phyloP scores from a whole-genome alignment of 64 coral and sea anemone genomes.

The Stichodactyla helianthus region DNA sequence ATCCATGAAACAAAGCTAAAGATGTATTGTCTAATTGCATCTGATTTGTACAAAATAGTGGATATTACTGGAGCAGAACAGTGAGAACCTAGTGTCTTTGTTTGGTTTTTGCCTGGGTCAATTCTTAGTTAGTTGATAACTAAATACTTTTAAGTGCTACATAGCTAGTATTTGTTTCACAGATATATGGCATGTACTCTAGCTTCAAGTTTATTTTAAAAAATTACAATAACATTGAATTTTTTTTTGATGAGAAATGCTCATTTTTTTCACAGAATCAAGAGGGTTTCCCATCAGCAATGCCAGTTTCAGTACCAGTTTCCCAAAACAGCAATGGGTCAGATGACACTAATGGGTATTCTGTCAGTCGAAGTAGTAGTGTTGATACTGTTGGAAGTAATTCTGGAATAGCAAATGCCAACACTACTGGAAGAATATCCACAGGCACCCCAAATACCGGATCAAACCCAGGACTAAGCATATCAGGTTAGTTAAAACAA shows the following conservation, averaged over 20 bases:
- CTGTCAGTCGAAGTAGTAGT: constrained; percentile 14
- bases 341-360: constrained; percentile 3
- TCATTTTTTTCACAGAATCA: constrained; percentile 15
- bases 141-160: too few species aligned
- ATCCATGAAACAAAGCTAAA: too few species aligned
- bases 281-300: background rate
- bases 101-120: too few species aligned
- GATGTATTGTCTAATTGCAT: too few species aligned
- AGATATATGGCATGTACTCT: too few species aligned
- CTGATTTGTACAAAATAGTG: too few species aligned
- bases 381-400: constrained; percentile 23
- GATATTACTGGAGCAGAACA: too few species aligned
- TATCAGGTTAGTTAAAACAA: constrained; percentile 1
- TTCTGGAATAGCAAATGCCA: constrained; percentile 4
- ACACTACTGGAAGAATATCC: constrained; percentile 16
- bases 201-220: too few species aligned
- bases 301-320: constrained; percentile 39
- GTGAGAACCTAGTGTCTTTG: too few species aligned
- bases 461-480: background rate
- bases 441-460: constrained; percentile 21
- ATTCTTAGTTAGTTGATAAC: too few species aligned
- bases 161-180: too few species aligned
- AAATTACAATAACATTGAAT: background rate
- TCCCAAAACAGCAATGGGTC: constrained; percentile 34
- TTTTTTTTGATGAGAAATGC: background rate